Conservation (phyloP, 2,888 invertebrate genomes). For the Chalcosyrphus nemorum region DNA sequence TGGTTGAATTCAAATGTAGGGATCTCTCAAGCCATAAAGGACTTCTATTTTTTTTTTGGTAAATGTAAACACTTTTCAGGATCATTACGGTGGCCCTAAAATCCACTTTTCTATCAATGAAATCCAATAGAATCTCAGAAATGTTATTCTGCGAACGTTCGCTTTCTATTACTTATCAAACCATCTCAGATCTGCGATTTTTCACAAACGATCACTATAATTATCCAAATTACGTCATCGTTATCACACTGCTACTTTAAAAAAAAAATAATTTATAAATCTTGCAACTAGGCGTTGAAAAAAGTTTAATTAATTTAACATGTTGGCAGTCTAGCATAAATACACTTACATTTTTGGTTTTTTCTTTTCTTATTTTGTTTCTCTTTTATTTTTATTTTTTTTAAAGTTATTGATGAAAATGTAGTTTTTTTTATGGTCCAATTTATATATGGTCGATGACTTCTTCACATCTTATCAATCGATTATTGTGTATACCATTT, state of each 20-base stretch:
- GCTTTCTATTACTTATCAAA: constrained; percentile 45
- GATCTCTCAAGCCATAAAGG: constrained; percentile 4
- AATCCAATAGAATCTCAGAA: not conserved
- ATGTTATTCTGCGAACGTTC: not conserved
- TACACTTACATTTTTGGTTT: constrained; percentile 59
- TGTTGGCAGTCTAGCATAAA: constrained; percentile 14
- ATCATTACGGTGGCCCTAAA: not conserved
- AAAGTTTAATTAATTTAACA: constrained; percentile 35
- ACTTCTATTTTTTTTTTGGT: not conserved
- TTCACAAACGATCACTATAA: constrained; percentile 50
- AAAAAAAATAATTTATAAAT: constrained; percentile 52
- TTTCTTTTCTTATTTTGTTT: not conserved
- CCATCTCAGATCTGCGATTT: constrained; percentile 40
- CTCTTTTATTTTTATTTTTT: constrained; percentile 2
- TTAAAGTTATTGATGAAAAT: not conserved
- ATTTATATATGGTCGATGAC: not conserved
- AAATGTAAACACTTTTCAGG: not conserved
- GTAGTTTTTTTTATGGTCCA: not conserved
- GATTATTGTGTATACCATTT: not conserved
- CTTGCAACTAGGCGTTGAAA: constrained; percentile 44
- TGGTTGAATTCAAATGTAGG: not conserved
- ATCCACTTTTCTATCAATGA: not conserved
- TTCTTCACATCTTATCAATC: constrained; percentile 15
- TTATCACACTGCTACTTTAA: constrained; percentile 54
- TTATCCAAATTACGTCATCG: constrained; percentile 64